Base-by-base conservation (phyloP, 64 coral and sea anemone genomes). In the Porites lutea region DNA sequence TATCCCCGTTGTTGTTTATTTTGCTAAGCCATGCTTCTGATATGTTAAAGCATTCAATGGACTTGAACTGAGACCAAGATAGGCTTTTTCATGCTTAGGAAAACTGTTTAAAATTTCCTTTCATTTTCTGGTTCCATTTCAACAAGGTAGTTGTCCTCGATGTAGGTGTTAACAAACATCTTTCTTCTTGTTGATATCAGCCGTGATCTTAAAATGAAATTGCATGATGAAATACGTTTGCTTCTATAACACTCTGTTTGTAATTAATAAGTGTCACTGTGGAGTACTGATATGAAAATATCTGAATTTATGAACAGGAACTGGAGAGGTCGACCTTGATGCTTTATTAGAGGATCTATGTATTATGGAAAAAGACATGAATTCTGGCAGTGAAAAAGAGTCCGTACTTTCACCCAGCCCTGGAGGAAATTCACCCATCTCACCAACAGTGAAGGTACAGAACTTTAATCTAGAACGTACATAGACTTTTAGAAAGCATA, bases 281-380 rank as follows among this genome's bases (percentile, higher is more conserved):
- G 4, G 48, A 75, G 22, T 9, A n/a, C 65, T 23, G 79, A 82
- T 92, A 59, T 27, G 61, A 48, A 60, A 83, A 82, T 49, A 48
- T 84, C 89, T 89, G 69, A 63, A 82, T 72, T 13, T 87, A 45
- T 75, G 45, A 16, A 65, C 89, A 96, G 97, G 91, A 50, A 96
- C 86, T 80, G 97, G 96, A 62, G 96, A 99, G 84, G 94, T 99
- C 3, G 97, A 99, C 71, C 81, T 99, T 60, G 97, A 99, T 93
- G 97, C 97, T 21, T 75, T 99, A 45, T 82, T 99, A 48, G 97
- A 99, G 76, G 97, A 99, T 84, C 79, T 99, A 9, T 99, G 97
- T 60, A 16, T 90, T 79, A 99, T 99, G 97, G 97, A 99, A 81
- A 99, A 93, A 82, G 97, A 99, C 52, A 89, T 99, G 74, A 93